phyloP scores from a whole-genome alignment of 1,140 invertebrate genomes.

The Pectinophora gossypiella region DNA sequence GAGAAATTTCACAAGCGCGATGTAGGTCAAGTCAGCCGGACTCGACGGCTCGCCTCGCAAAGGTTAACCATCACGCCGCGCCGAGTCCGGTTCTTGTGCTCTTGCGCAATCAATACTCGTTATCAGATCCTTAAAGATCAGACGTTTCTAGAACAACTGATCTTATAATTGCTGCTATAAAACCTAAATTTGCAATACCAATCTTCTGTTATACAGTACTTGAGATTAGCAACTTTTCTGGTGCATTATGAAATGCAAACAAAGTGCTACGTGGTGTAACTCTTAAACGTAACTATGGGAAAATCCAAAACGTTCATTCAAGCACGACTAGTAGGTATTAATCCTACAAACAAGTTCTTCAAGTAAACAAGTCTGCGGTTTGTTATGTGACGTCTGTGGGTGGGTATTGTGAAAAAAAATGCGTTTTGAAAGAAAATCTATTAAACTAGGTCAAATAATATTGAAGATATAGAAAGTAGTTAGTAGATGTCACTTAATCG shows the following conservation, averaged over 20 bases:
- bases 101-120: slow-evolving; percentile 64
- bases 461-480: too few species aligned
- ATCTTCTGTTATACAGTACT: background rate
- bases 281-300: slow-evolving; percentile 22
- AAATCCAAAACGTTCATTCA: slow-evolving; percentile 63
- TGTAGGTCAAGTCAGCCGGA: slow-evolving; percentile 70
- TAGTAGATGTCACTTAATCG: too few species aligned
- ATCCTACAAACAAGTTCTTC: background rate
- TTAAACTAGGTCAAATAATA: too few species aligned
- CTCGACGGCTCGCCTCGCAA: slow-evolving; percentile 65
- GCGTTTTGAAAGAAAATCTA: too few species aligned
- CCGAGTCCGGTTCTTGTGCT: slow-evolving; percentile 50
- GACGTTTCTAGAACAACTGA: slow-evolving; percentile 54
- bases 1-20: slow-evolving; percentile 71
- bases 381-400: slow-evolving; percentile 22
- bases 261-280: too few species aligned
- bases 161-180: too few species aligned
- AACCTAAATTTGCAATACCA: slow-evolving; percentile 2
- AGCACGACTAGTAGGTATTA: slow-evolving; percentile 10
- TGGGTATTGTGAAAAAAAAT: too few species aligned
- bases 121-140: slow-evolving; percentile 67
- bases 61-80: slow-evolving; percentile 53
- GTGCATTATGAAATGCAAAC: too few species aligned
- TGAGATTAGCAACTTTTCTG: background rate
- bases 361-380: slow-evolving; percentile 41